Conservation (phyloP, 2,797 vertebrate species). For the Atherinosoma microstoma region DNA sequence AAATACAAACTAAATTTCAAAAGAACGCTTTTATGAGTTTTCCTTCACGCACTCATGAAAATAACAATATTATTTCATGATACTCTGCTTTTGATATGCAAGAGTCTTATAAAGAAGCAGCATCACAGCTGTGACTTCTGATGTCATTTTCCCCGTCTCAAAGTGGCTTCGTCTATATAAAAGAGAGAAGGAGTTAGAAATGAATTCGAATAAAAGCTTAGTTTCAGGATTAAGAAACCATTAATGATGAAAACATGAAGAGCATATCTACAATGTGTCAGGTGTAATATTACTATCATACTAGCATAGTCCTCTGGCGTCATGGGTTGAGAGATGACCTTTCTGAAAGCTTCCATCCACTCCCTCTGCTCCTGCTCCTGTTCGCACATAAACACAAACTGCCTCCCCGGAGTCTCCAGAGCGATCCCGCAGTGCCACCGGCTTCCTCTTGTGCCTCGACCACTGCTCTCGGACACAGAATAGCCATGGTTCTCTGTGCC, state of each 20-base stretch:
- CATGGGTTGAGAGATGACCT: constrained; percentile 85
- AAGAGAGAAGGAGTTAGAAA: neutral
- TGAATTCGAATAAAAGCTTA: neutral
- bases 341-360: constrained; percentile 87
- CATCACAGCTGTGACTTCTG: neutral
- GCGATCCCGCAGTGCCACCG: constrained; percentile 85
- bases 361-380: constrained; percentile 86
- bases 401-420: constrained; percentile 85
- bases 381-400: constrained; percentile 89
- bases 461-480: constrained; percentile 76
- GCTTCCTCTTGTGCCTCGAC: constrained; percentile 71
- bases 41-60: neutral
- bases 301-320: constrained; percentile 77
- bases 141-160: constrained; percentile 66
- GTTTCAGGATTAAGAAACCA: neutral
- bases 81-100: neutral
- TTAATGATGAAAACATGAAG: neutral
- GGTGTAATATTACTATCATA: constrained; percentile 55
- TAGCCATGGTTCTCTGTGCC: constrained; percentile 86
- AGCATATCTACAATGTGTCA: neutral
- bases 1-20: constrained; percentile 3
- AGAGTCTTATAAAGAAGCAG: neutral
- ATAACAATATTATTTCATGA: constrained; percentile 10
- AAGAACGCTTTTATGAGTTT: neutral
- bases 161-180: constrained; percentile 76